phyloP scores from a whole-genome alignment of 2,797 vertebrate genomes.

The Apogon hyalosoma region DNA sequence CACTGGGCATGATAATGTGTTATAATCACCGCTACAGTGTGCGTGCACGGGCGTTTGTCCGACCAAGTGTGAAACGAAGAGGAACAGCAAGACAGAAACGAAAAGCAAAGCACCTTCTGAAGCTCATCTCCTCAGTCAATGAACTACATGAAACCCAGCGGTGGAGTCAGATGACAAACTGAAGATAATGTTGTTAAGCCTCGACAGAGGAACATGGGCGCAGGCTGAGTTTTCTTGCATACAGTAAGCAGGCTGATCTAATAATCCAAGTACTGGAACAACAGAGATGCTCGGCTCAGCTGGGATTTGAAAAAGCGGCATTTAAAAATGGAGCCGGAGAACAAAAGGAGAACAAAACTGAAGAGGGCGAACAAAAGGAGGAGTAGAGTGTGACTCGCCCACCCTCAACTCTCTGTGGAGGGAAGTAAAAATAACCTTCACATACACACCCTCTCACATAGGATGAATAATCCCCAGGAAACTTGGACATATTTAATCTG shows the following conservation, averaged over 20 bases:
- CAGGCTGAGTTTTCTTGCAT: slow-evolving; percentile 55
- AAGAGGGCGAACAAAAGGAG: slow-evolving; percentile 55
- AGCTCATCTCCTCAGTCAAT: slow-evolving; percentile 50
- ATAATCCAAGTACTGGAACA: slow-evolving; percentile 52
- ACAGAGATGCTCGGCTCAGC: slow-evolving; percentile 33
- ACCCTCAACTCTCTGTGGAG: slow-evolving; percentile 45
- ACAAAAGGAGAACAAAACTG: slow-evolving; percentile 46
- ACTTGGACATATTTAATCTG: slow-evolving; percentile 79
- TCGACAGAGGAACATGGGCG: slow-evolving; percentile 41
- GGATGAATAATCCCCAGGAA: slow-evolving; percentile 66
- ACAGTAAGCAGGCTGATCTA: slow-evolving; percentile 59
- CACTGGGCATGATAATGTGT: slow-evolving; percentile 41
- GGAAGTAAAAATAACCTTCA: slow-evolving; percentile 64
- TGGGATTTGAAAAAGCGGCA: slow-evolving; percentile 43
- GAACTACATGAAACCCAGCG: slow-evolving; percentile 59
- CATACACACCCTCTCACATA: slow-evolving; percentile 19
- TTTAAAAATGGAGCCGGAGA: slow-evolving; percentile 43
- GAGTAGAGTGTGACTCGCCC: slow-evolving; percentile 57
- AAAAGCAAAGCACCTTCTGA: slow-evolving; percentile 21
- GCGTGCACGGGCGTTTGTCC: slow-evolving; percentile 24
- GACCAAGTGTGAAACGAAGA: slow-evolving; percentile 24
- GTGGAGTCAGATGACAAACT: slow-evolving; percentile 68
- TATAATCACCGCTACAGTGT: slow-evolving; percentile 34
- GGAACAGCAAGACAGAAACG: neutral
- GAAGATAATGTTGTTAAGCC: slow-evolving; percentile 63